Evolutionary conservation across 1,140 invertebrate genomes (phyloP).

Genomic region (Rhizoglyphus robini): DNA sequence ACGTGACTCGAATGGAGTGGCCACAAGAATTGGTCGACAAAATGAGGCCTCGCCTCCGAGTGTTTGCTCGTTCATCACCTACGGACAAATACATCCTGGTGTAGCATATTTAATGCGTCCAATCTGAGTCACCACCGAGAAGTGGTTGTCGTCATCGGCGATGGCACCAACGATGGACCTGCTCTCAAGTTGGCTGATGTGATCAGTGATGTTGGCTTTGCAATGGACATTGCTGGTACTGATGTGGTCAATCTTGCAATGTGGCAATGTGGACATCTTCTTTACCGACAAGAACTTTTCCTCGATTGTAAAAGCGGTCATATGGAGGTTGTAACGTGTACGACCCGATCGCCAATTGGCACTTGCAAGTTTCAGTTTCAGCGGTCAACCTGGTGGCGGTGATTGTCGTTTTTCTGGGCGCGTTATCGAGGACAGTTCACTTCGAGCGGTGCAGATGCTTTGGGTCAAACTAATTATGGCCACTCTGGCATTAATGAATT

Average conservation of each 20-base stretch:
- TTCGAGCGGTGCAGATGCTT: constrained; percentile 96
- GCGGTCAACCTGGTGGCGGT: constrained; percentile 94
- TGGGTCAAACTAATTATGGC: constrained; percentile 99
- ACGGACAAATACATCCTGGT: constrained; percentile 97
- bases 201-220: constrained; percentile 97
- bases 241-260: constrained; percentile 99
- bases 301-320: constrained; percentile 98
- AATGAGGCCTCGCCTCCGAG: constrained; percentile 91
- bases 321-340: constrained; percentile 99
- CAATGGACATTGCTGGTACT: constrained; percentile 99
- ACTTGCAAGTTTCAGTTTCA: constrained; percentile 99
- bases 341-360: constrained; percentile 97
- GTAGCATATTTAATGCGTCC: constrained; percentile 96
- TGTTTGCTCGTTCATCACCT: constrained; percentile 90
- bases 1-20: constrained; percentile 69
- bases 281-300: constrained; percentile 99
- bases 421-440: constrained; percentile 63
- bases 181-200: constrained; percentile 97
- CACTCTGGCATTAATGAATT: constrained; percentile 95
- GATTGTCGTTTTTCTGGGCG: constrained; percentile 94
- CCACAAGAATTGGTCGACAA: constrained; percentile 86
- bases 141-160: constrained; percentile 97
- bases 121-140: constrained; percentile 74
- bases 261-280: constrained; percentile 98
- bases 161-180: constrained; percentile 97